Evolutionary conservation across 1,140 invertebrate genomes (phyloP), one percentile per base, ranked within the genome.

Genomic region (Pomacea maculata): DNA sequence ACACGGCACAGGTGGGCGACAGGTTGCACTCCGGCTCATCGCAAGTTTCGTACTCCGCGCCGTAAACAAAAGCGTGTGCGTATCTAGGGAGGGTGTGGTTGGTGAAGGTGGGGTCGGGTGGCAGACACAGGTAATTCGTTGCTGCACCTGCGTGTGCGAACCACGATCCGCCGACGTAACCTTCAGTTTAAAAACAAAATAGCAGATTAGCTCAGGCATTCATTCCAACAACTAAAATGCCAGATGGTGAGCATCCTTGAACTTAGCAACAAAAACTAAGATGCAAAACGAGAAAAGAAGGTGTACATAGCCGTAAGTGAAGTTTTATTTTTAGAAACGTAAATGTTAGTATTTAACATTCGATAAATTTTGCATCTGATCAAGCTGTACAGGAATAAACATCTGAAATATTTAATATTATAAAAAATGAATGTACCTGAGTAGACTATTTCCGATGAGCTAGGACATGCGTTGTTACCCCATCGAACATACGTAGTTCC

Each of bases 11-110:
- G 21, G 29, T 34, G 29, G 67, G n/a, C 1, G 21, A 25, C 14
- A 25, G n/a, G 21, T 64, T 84, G 86, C 25, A 82, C 82, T 57
- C 74, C 83, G 68, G 75, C 85, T 85, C 67, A 21, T n/a, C 21
- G 21, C 29, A 25, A n/a, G 29, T 70, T 11, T 70, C 67, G 67
- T 70, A 70, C 75, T 85, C 84, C 9, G 80, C 80, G 17, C 85
- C 85, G 72, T 84, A 84, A 17, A 86, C 19, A 5, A 29, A 1
- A 17, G 55, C 12, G 57, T 77, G 14, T 21, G 21, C 0, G 57
- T 61, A 61, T 9, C 81, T 71, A 63, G 84, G 19, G 19, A 45
- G 21, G 83, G 85, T 25, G 75, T 65, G 10, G 17, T 68, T 6
- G 81, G 76, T 57, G 83, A 64, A 52, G 81, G 85, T 12, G 85